phyloP scores from a whole-genome alignment of 2,113 vertebrate genomes.

The Syngnathoides biaculeatus region DNA sequence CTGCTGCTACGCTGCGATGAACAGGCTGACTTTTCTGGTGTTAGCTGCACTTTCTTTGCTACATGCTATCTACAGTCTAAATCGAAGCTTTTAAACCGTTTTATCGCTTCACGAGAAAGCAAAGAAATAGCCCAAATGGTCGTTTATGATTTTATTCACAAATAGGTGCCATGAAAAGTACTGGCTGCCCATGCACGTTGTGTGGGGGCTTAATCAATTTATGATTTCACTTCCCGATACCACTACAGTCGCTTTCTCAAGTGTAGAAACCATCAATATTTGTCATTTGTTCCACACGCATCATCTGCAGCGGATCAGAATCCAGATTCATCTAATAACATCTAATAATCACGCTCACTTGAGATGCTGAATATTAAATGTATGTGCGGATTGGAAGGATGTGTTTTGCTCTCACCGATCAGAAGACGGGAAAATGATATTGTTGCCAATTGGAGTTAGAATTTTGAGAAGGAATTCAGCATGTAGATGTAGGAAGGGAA shows the following conservation, averaged over 20 bases:
- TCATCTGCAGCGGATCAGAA: too few relatives aligned
- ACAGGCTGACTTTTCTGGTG: not conserved
- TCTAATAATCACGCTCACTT: too few relatives aligned
- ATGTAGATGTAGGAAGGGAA: not conserved
- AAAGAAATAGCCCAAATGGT: slow-evolving; percentile 31
- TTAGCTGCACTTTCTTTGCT: too few relatives aligned
- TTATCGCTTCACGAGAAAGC: slow-evolving; percentile 11
- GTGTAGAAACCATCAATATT: not conserved
- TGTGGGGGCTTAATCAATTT: not conserved
- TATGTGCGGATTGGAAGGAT: too few relatives aligned
- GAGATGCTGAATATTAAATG: too few relatives aligned
- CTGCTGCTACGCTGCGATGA: too few relatives aligned
- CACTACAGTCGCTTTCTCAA: not conserved
- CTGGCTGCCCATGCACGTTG: not conserved
- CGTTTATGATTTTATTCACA: slow-evolving; percentile 32
- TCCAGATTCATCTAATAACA: too few relatives aligned
- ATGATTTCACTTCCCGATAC: not conserved
- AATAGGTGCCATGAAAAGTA: slow-evolving; percentile 31
- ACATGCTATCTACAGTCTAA: slow-evolving; percentile 16
- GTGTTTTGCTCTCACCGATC: too few relatives aligned
- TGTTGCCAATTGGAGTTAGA: too few relatives aligned
- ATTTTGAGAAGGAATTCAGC: not conserved
- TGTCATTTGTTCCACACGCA: too few relatives aligned
- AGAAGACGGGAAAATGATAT: too few relatives aligned
- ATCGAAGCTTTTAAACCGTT: slow-evolving; percentile 25